A percentile compares a stretch with the other conserved stretches of the same genome.
Conservation (phyloP, 1,140 invertebrate genomes). For the Nasonia longicornis region DNA sequence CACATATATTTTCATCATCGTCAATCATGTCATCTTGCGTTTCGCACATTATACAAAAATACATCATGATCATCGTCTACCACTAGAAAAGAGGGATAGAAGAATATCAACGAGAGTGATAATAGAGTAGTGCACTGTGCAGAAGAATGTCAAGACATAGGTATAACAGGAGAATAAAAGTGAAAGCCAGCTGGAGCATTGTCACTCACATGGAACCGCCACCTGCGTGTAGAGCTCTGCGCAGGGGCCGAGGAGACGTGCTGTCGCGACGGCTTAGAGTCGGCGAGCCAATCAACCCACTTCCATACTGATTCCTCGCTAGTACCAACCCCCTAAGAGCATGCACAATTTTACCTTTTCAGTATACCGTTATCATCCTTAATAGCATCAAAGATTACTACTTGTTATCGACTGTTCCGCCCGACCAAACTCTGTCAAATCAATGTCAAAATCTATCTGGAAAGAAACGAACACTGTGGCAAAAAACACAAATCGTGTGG, state of each 20-base stretch:
- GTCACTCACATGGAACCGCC: constrained; percentile 69
- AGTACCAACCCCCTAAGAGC: constrained; percentile 63
- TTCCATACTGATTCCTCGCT: constrained; percentile 63
- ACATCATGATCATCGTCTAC: constrained; percentile 33
- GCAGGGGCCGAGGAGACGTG: constrained; percentile 65
- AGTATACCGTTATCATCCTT: constrained; percentile 4
- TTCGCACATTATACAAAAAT: constrained; percentile 32
- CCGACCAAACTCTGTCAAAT: background rate
- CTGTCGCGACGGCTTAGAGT: constrained; percentile 65
- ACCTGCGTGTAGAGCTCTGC: constrained; percentile 64
- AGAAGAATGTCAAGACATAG: constrained; percentile 57
- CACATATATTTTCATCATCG: constrained; percentile 2
- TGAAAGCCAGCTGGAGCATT: constrained; percentile 61
- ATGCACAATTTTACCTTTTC: constrained; percentile 32
- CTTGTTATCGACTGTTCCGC: background rate
- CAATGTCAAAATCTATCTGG: background rate
- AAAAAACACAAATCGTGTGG: background rate
- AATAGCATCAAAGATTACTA: background rate
- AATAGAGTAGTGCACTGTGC: constrained; percentile 58
- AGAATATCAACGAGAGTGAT: constrained; percentile 47
- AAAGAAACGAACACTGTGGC: background rate
- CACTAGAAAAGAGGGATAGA: constrained; percentile 40
- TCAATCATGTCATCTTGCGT: constrained; percentile 16
- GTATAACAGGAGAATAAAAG: constrained; percentile 60
- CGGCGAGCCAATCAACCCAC: constrained; percentile 60